phyloP scores from a whole-genome alignment of 1,140 invertebrate species.

The Drosophila seguyi region DNA sequence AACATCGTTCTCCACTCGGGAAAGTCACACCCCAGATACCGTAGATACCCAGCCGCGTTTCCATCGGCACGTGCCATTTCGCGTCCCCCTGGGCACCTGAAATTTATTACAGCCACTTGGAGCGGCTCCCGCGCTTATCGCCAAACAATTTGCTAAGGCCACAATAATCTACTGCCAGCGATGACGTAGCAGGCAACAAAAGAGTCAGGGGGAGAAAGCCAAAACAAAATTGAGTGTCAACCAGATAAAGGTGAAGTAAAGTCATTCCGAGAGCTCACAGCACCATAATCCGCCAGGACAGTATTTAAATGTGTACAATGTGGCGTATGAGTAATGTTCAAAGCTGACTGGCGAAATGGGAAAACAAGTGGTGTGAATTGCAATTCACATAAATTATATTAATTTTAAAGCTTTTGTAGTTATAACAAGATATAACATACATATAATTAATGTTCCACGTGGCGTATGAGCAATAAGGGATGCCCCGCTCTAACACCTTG shows the following conservation, averaged over 20 bases:
- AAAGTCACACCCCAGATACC: constrained; percentile 34
- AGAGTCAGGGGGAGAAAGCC: not conserved
- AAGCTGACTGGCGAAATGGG: not conserved
- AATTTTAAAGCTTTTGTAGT: not conserved
- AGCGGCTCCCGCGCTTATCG: constrained; percentile 36
- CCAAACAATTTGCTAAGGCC: constrained; percentile 35
- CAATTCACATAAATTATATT: not conserved
- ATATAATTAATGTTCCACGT: not conserved
- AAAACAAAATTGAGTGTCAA: constrained; percentile 7
- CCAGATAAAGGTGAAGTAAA: constrained; percentile 6
- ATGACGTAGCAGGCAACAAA: constrained; percentile 25
- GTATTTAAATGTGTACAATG: constrained; percentile 24
- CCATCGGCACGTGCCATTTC: constrained; percentile 39
- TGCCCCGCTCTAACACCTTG: not conserved
- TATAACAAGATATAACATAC: not conserved
- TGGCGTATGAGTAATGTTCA: constrained; percentile 11
- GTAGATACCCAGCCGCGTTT: constrained; percentile 9
- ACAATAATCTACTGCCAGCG: constrained; percentile 39
- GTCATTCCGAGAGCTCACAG: constrained; percentile 4
- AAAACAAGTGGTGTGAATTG: not conserved
- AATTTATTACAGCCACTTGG: constrained; percentile 57
- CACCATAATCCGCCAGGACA: not conserved
- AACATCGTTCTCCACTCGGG: constrained; percentile 31
- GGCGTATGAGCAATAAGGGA: constrained; percentile 12
- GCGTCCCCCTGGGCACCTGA: constrained; percentile 18